Evolutionary conservation across 2,797 vertebrate species (phyloP), one percentile per base, ranked within the genome.

Genomic region (Malurus splendens): DNA sequence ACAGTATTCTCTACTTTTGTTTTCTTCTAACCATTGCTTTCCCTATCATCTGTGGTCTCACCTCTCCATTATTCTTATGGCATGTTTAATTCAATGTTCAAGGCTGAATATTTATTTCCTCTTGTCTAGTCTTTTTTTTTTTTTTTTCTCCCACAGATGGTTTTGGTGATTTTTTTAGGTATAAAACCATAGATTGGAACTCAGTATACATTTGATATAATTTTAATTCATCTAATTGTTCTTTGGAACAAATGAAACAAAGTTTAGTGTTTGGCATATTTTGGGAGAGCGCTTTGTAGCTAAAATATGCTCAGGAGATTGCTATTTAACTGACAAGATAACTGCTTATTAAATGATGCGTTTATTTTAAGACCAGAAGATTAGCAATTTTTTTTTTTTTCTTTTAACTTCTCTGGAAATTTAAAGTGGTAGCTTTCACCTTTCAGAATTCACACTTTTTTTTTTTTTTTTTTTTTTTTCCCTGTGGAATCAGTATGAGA

Each of bases 321-420:
- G 20, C 10, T 90, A 41, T 88, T 91, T 88, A 94, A 91, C 82
- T 92, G 38, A 73, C 87, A 89, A 76, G 41, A 64, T 89, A 91
- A 84, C 56, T 61, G 38, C 61, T 87, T 83, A 73, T 83, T 92
- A 82, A 90, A 77, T 33, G 10, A 45, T 66, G 39, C 1, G 0
- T 56, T 54, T 92, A 91, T 92, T 92, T 94, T 82, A 92, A 91
- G 78, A 88, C 10, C 25, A 64, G 18, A 79, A 44, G 18, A 79
- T 64, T 44, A 76, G 3, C 1, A 1, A 18, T 5, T 22, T 41
- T 27, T 56, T 45, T 57, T 57, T 57, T 73, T 13, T 9, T 22
- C 23, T 52, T 42, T 42, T 42, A 18, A 32, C 16, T 51, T 61
- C 7, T 44, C 42, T 82, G 41, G 7, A 74, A 84, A 82, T 20